Evolutionary conservation across 2,113 vertebrate species (phyloP), one percentile per base, ranked within the genome.

Genomic region (Boulengeromyrus knoepffleri): DNA sequence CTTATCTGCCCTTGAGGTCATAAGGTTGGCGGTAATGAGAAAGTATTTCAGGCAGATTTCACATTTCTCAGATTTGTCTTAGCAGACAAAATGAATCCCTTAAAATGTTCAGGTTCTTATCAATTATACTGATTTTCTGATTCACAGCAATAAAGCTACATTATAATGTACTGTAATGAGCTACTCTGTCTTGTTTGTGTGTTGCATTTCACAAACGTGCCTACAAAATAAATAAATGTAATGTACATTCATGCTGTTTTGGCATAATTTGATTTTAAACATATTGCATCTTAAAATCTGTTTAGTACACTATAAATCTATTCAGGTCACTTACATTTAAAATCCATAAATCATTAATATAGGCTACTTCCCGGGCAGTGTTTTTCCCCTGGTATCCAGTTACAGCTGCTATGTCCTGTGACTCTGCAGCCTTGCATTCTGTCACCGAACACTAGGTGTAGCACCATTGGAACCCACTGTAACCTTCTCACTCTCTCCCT

Each of bases 341-440:
- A 86, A 46, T 47, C 84, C 84, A 86, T 86, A 86, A 86, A 86
- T 86, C 84, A 27, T 50, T 21, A 49, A 47, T 86, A 50, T 86
- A 47, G 24, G 19, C 84, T 86, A 86, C 84, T 50, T 86, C 46
- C 47, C 9, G 24, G 84, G 31, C 45, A 50, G 21, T 47, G 21
- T 27, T 86, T 86, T 86, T 12, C 24, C 39, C 21, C 19, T 24
- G 83, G 83, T 46, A 85, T 24, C 83, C 45, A 46, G 21, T n/a
- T 85, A 21, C 39, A 47, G 19, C 83, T 46, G 83, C 36, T 85
- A 47, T 15, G 39, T 24, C 45, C 83, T 85, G 83, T 45, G 83
- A 85, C 17, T 85, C 36, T 85, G 83, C 83, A 47, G 83, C 83
- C 19, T 85, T 85, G 36, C 45, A 31, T 46, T 49, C 45, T 85